A percentile compares a stretch with the other conserved stretches of the same genome.
Evolutionary conservation across 2,797 vertebrate species (phyloP).

Genomic region (Garrulus glandarius): DNA sequence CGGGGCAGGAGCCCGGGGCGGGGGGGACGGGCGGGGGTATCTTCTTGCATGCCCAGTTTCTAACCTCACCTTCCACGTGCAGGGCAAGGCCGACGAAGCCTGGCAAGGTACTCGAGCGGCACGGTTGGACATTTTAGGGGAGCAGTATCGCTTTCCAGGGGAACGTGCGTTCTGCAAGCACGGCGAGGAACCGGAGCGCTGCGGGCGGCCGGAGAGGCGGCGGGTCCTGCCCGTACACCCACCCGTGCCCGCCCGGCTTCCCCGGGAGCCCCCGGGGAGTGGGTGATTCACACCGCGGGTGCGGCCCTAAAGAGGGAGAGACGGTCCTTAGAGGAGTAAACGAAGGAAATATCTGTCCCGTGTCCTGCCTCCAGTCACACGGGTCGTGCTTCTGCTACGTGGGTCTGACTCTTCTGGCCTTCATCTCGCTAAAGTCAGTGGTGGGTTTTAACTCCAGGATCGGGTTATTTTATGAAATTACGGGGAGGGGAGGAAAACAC

Average conservation of each 20-base stretch:
- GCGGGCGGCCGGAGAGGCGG: background rate
- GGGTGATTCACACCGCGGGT: fast-evolving
- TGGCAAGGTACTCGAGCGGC: background rate
- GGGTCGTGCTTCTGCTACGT: background rate
- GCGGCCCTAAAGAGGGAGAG: background rate
- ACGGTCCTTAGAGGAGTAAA: background rate
- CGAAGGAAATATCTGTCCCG: background rate
- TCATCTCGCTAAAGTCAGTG: background rate
- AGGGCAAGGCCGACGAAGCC: background rate
- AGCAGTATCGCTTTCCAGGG: background rate
- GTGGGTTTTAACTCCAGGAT: background rate
- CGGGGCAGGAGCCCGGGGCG: background rate
- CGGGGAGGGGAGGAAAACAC: background rate
- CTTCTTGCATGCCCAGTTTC: background rate
- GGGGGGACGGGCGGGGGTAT: fast-evolving
- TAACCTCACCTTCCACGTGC: background rate
- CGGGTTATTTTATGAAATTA: background rate
- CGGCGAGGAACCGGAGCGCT: background rate
- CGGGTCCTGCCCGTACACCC: background rate
- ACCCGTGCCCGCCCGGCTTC: background rate
- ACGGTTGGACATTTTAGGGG: background rate
- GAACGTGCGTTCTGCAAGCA: background rate
- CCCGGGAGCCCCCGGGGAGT: background rate
- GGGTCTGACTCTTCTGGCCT: background rate
- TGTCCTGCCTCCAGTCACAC: background rate